Base-by-base conservation (phyloP, 1,140 invertebrate species). In the Heliconius himera region DNA sequence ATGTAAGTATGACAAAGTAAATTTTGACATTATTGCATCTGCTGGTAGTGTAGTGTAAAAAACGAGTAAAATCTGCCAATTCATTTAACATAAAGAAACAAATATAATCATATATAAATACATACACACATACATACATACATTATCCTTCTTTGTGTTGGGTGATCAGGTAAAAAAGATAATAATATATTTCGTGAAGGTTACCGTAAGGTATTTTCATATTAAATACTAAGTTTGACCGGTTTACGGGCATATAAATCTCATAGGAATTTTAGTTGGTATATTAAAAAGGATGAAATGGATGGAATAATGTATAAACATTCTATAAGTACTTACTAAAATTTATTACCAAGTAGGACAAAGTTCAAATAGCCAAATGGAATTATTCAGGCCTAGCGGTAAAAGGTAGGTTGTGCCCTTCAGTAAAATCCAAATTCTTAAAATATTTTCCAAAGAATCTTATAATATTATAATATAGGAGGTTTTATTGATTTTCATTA, bases 361-460 rank as follows among this genome's bases (percentile, higher is more conserved):
- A 66, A 66, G 54, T 60, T 60, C 54, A 60, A 60, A 11, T 66
- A 66, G 56, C 56, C 56, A 66, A 66, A 66, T 66, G 8, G 22
- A 56, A n/a, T 56, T 56, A 56, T 56, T 66, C 9, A 26, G 22
- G 56, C 56, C 9, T 11, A 66, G 26, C 22, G 22, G 41, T 46
- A 16, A 66, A 66, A 11, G 60, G 60, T 66, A 11, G 22, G 3
- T 16, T 29, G 60, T 16, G 22, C 22, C 60, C 26, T 66, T 66
- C 3, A 66, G 60, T 11, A 66, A 29, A 66, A 66, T 66, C 9
- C 16, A 29, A 66, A 66, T 66, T 66, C 60, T 29, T 29, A 9
- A 66, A 66, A 6, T 66, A 66, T 66, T 29, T 66, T 29, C 60
- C 26, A 66, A 66, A 66, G 3, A 16, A 29, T 16, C 60, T 29